Conservation (phyloP, 2,797 vertebrate genomes). For the Cirrhinus molitorella region DNA sequence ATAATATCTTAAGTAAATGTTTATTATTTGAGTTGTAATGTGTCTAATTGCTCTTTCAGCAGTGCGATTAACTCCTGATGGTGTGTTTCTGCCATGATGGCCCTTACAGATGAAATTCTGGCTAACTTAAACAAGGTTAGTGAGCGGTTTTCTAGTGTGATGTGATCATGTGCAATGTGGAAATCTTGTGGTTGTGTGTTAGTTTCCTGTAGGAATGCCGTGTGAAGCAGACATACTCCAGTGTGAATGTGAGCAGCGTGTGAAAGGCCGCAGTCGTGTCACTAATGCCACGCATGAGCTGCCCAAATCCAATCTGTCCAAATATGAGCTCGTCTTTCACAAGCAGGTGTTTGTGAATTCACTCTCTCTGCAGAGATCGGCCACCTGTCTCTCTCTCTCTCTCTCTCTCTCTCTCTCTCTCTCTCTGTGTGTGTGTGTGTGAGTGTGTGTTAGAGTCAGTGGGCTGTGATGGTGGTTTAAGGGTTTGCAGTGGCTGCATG, state of each 20-base stretch:
- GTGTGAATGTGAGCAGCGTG: slow-evolving; percentile 62
- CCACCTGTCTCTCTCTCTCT: slow-evolving; percentile 69
- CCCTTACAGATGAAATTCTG: not conserved
- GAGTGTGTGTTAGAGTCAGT: slow-evolving; percentile 61
- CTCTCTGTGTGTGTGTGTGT: slow-evolving; percentile 34
- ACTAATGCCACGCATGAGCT: slow-evolving; percentile 54
- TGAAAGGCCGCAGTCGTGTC: slow-evolving; percentile 52
- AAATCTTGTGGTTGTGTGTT: not conserved
- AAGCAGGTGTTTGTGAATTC: slow-evolving; percentile 81
- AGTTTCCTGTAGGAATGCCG: not conserved
- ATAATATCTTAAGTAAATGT: not conserved
- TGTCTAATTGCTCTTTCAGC: not conserved
- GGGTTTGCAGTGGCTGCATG: slow-evolving; percentile 74
- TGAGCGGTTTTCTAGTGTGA: not conserved
- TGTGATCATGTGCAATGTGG: not conserved
- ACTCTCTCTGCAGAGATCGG: slow-evolving; percentile 44
- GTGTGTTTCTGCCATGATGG: not conserved
- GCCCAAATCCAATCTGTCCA: slow-evolving; percentile 78
- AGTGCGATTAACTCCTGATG: not conserved
- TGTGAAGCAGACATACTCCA: slow-evolving; percentile 38
- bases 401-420: slow-evolving; percentile 3
- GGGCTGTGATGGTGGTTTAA: slow-evolving; percentile 75
- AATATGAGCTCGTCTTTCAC: slow-evolving; percentile 86
- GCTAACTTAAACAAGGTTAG: not conserved
- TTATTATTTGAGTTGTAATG: not conserved